Evolutionary conservation across 2,888 invertebrate genomes (phyloP).

Genomic region (Melipona bicolor): DNA sequence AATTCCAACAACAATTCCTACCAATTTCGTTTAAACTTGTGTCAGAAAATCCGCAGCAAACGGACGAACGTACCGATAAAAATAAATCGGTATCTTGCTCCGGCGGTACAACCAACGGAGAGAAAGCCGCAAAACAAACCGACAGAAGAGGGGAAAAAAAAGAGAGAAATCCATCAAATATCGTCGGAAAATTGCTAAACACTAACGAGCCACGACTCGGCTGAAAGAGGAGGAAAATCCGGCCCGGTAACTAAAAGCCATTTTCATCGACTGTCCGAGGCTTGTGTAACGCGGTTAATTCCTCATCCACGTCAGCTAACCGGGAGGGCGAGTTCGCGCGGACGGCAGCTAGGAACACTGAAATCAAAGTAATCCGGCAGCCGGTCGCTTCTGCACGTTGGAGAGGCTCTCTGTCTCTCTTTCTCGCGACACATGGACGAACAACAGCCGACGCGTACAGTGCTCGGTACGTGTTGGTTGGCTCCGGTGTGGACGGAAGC

Average conservation of each 20-base stretch:
- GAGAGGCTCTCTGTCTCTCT: slow-evolving; percentile 2
- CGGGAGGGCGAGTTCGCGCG: slow-evolving; percentile 51
- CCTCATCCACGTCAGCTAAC: slow-evolving; percentile 68
- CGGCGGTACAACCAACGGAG: neutral
- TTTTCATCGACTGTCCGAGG: slow-evolving; percentile 56
- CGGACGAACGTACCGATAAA: neutral
- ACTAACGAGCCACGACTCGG: neutral
- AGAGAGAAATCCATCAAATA: neutral
- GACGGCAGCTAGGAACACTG: slow-evolving; percentile 55
- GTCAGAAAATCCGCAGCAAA: neutral
- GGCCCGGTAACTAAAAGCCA: slow-evolving; percentile 41
- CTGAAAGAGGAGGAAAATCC: slow-evolving; percentile 27
- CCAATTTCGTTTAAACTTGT: neutral
- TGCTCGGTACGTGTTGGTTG: neutral
- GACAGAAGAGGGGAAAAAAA: neutral
- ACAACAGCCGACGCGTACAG: slow-evolving; percentile 7
- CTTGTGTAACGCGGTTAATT: slow-evolving; percentile 73
- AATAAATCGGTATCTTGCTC: neutral
- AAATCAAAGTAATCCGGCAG: slow-evolving; percentile 68
- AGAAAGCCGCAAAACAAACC: neutral
- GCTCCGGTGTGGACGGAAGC: slow-evolving; percentile 44
- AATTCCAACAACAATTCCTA: neutral
- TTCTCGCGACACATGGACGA: neutral
- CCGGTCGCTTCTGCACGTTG: slow-evolving; percentile 46
- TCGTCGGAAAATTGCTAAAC: slow-evolving; percentile 19